phyloP scores from a whole-genome alignment of 2,797 vertebrate species.

The Anomalospiza imberbis region DNA sequence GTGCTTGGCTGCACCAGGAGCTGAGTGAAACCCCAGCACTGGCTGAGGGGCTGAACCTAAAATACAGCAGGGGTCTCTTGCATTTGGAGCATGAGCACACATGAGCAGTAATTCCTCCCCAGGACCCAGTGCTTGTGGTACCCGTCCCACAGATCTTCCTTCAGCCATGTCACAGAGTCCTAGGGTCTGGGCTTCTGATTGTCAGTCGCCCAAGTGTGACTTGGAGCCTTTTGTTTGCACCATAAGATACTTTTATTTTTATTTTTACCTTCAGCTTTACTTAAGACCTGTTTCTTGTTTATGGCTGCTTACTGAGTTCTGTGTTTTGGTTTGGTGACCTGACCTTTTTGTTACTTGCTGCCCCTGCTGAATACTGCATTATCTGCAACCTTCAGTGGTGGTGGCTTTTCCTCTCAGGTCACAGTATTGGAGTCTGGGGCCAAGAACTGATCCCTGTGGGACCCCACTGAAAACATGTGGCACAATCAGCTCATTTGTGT shows the following conservation, averaged over 20 bases:
- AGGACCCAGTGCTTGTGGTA: accelerated
- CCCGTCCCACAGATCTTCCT: neutral
- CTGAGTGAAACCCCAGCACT: neutral
- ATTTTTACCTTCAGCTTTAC: neutral
- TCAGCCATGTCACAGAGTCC: neutral
- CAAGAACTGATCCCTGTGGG: neutral
- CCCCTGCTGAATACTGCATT: neutral
- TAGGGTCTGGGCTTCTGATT: neutral
- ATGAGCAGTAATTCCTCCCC: neutral
- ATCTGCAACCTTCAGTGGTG: neutral
- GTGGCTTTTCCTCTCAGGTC: neutral
- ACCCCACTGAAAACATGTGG: neutral
- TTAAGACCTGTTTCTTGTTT: neutral
- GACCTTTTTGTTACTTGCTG: neutral
- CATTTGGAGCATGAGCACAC: accelerated
- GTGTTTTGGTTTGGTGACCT: neutral
- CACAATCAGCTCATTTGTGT: neutral
- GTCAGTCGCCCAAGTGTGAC: accelerated
- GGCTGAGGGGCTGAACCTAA: neutral
- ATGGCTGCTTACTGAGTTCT: neutral
- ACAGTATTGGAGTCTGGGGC: neutral
- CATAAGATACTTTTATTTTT: neutral
- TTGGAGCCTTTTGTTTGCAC: neutral
- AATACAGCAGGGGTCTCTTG: neutral
- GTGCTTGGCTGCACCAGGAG: neutral